Evolutionary conservation across 2,113 vertebrate species (phyloP).

Genomic region (Siniperca knerii): DNA sequence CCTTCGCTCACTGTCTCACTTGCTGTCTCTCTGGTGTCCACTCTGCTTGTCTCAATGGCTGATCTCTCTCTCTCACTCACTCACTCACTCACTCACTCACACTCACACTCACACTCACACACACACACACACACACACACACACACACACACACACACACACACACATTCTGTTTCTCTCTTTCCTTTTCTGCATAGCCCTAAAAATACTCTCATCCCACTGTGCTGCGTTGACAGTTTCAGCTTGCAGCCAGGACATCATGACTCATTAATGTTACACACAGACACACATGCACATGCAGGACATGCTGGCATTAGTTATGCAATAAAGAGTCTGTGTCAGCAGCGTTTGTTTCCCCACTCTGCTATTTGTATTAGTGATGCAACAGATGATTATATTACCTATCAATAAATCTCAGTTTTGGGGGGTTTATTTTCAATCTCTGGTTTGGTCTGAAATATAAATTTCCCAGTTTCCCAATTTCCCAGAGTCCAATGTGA

Average conservation of each 20-base stretch:
- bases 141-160: too few relatives aligned
- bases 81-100: background rate
- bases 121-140: too few relatives aligned
- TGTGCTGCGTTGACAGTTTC: slow-evolving; percentile 42
- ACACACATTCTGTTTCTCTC: background rate
- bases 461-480: too few relatives aligned
- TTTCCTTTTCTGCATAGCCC: slow-evolving; percentile 2
- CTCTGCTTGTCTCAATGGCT: slow-evolving; percentile 9
- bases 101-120: background rate
- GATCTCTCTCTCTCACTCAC: background rate
- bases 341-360: slow-evolving; percentile 1
- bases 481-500: background rate
- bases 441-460: background rate
- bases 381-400: background rate
- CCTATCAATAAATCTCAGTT: background rate
- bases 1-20: background rate
- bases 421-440: background rate
- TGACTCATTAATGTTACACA: slow-evolving; percentile 57
- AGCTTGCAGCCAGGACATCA: slow-evolving; percentile 36
- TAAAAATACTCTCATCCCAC: slow-evolving; percentile 37
- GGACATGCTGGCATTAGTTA: slow-evolving; percentile 40
- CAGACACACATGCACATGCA: slow-evolving; percentile 18
- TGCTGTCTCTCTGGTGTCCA: slow-evolving; percentile 14
- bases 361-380: background rate
- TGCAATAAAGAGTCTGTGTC: slow-evolving; percentile 53